Percentiles rank a stretch among this genome's conserved stretches.
phyloP scores from a whole-genome alignment of 2,113 vertebrate species.

The Pterocles orientalis region DNA sequence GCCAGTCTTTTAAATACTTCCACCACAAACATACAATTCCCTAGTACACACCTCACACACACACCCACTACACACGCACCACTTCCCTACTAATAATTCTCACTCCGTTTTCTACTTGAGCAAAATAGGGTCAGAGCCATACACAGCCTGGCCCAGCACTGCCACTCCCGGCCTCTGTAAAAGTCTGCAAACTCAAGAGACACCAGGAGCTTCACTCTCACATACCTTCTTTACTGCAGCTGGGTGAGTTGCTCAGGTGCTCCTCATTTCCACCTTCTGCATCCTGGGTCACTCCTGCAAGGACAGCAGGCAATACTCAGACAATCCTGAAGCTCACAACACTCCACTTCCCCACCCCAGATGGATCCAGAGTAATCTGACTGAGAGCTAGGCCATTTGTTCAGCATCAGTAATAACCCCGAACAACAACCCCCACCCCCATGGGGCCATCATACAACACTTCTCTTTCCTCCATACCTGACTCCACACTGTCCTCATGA shows the following conservation, averaged over 20 bases:
- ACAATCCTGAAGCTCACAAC: background rate
- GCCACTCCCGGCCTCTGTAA: background rate
- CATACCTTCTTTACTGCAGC: background rate
- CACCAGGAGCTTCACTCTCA: background rate
- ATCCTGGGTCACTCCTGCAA: background rate
- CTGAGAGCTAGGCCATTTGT: background rate
- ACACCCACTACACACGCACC: background rate
- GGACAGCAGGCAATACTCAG: background rate
- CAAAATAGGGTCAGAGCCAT: background rate
- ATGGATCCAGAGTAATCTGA: background rate
- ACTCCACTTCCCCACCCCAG: background rate
- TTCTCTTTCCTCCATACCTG: background rate
- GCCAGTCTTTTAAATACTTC: background rate
- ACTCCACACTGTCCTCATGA: background rate
- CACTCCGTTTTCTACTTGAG: background rate
- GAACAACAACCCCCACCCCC: background rate
- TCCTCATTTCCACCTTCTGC: background rate
- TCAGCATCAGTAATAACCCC: background rate
- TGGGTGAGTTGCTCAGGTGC: background rate
- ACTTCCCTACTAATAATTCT: background rate
- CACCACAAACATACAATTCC: background rate
- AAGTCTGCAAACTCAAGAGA: background rate
- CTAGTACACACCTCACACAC: background rate
- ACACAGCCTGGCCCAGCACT: background rate
- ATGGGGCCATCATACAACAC: background rate